Evolutionary conservation across 2,797 vertebrate species (phyloP).

Genomic region (Florisuga fusca): DNA sequence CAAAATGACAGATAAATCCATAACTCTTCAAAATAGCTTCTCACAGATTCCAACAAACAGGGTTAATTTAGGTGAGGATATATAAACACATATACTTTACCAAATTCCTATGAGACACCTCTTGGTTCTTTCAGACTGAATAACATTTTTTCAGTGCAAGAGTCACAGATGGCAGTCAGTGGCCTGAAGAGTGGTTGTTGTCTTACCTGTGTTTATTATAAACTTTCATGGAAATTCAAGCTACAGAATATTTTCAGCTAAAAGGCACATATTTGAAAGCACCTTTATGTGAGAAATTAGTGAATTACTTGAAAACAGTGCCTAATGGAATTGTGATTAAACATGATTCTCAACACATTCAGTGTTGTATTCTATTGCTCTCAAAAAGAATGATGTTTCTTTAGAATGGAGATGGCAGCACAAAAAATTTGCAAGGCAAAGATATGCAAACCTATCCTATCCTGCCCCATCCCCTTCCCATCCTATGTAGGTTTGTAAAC

Average conservation of each 20-base stretch:
- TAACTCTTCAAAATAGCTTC: background rate
- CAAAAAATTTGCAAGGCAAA: background rate
- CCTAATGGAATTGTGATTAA: background rate
- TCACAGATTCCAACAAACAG: background rate
- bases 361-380: background rate
- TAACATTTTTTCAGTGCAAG: background rate
- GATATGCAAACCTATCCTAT: background rate
- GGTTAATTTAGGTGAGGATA: background rate
- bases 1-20: background rate
- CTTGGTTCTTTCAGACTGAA: background rate
- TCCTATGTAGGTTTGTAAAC: background rate
- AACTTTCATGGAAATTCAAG: background rate
- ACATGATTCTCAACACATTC: background rate
- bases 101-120: background rate
- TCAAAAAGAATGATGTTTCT: background rate
- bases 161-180: background rate
- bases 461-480: background rate
- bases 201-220: background rate
- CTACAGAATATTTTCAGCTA: background rate
- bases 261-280: background rate
- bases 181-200: background rate
- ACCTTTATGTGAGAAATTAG: background rate
- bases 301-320: background rate
- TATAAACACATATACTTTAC: background rate
- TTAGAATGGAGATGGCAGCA: background rate